Evolutionary conservation across 2,797 vertebrate species (phyloP).

Genomic region (Cuculus canorus): DNA sequence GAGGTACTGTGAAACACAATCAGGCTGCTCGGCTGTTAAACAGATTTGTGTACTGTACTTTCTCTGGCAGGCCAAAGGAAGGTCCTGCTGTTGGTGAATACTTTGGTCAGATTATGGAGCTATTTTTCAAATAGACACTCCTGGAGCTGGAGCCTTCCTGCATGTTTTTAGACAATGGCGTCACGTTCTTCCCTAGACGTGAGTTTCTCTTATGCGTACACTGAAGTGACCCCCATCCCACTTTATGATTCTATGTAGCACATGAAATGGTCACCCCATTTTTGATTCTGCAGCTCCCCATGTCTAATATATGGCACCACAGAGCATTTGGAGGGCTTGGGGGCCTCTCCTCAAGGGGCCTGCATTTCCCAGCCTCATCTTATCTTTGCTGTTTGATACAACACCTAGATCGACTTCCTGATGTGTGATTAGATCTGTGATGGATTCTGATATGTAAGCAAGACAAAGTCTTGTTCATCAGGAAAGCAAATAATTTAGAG

Average conservation of each 20-base stretch:
- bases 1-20: background rate
- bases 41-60: background rate
- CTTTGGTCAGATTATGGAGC: background rate
- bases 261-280: background rate
- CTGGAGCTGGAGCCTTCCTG: background rate
- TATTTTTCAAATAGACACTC: background rate
- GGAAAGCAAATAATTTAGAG: conserved; percentile 7
- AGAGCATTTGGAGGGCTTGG: background rate
- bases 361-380: background rate
- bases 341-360: background rate
- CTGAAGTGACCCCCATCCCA: background rate
- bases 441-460: background rate
- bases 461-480: background rate
- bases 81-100: background rate
- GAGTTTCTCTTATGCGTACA: background rate
- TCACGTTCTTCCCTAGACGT: background rate
- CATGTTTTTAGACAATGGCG: background rate
- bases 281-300: background rate
- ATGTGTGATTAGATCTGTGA: background rate
- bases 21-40: background rate
- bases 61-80: background rate
- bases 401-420: background rate
- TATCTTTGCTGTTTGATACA: background rate
- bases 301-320: fast-evolving
- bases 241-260: background rate